Conservation (phyloP, 2,888 invertebrate genomes). For the Metopia argyrocephala region DNA sequence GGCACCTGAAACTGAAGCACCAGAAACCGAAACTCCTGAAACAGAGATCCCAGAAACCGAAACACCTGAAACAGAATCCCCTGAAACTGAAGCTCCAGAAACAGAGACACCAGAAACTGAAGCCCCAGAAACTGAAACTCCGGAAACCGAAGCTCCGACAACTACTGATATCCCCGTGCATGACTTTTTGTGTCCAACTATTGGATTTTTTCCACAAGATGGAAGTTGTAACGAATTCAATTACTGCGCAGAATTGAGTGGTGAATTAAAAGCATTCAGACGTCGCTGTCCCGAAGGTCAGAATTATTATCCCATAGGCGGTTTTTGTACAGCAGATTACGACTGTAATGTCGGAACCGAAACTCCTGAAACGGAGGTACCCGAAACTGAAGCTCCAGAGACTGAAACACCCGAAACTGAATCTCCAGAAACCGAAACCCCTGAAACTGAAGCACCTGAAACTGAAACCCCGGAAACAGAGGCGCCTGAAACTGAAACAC, state of each 20-base stretch:
- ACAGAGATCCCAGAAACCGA: not conserved
- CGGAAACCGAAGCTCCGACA: not conserved
- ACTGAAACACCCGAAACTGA: not conserved
- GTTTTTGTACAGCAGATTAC: conserved; percentile 63
- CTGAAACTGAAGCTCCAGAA: not conserved
- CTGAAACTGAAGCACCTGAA: not conserved
- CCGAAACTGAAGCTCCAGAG: not conserved
- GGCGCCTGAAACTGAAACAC: not conserved
- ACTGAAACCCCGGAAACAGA: not conserved
- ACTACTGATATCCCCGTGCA: conserved; percentile 32
- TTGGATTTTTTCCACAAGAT: conserved; percentile 67
- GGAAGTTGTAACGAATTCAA: conserved; percentile 67
- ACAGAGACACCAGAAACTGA: not conserved
- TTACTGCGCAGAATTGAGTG: conserved; percentile 60
- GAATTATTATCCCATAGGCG: conserved; percentile 66
- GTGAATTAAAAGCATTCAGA: conserved; percentile 9
- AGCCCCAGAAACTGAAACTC: not conserved
- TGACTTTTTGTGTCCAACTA: conserved; percentile 65
- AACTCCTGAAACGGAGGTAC: not conserved
- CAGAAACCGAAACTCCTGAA: not conserved
- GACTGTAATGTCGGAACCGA: conserved; percentile 60
- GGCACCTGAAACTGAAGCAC: not conserved
- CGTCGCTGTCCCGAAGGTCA: conserved; percentile 67
- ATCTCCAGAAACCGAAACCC: not conserved
- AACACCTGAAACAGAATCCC: not conserved